phyloP scores from a whole-genome alignment of 2,888 invertebrate species.

The Xestia ashworthii region DNA sequence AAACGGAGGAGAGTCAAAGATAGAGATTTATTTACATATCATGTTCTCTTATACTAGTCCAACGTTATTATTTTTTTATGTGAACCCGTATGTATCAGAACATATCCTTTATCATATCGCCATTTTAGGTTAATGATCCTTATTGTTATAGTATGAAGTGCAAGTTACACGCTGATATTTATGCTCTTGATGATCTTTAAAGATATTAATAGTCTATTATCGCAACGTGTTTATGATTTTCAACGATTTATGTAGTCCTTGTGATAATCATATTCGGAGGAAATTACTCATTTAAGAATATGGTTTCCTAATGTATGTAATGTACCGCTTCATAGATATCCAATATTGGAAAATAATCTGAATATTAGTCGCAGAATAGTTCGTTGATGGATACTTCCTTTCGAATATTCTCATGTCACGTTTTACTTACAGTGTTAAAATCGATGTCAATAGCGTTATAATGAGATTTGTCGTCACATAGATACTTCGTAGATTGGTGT shows the following conservation, averaged over 20 bases:
- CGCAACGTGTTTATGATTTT: slow-evolving; percentile 59
- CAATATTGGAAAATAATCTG: slow-evolving; percentile 10
- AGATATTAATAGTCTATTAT: slow-evolving; percentile 69
- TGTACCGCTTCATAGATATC: slow-evolving; percentile 40
- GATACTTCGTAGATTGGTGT: slow-evolving; percentile 31
- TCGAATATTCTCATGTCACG: slow-evolving; percentile 20
- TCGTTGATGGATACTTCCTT: slow-evolving; percentile 1
- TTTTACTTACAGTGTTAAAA: slow-evolving; percentile 31
- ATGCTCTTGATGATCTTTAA: slow-evolving; percentile 73
- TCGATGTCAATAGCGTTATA: slow-evolving; percentile 47
- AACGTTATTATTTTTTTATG: slow-evolving; percentile 58
- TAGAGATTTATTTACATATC: slow-evolving; percentile 75
- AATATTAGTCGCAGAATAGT: slow-evolving; percentile 37
- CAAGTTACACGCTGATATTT: slow-evolving; percentile 68
- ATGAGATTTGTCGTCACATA: slow-evolving; percentile 35
- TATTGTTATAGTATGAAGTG: slow-evolving; percentile 71
- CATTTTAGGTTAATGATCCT: slow-evolving; percentile 77
- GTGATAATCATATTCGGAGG: slow-evolving; percentile 60
- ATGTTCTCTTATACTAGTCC: slow-evolving; percentile 60
- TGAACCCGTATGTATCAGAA: slow-evolving; percentile 56
- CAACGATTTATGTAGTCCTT: slow-evolving; percentile 62
- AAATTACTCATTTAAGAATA: slow-evolving; percentile 35
- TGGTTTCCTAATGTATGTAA: slow-evolving; percentile 31
- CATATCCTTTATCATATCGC: slow-evolving; percentile 84
- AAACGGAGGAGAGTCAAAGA: slow-evolving; percentile 66